Evolutionary conservation across 2,113 vertebrate species (phyloP).

Genomic region (Tonatia bakeri): DNA sequence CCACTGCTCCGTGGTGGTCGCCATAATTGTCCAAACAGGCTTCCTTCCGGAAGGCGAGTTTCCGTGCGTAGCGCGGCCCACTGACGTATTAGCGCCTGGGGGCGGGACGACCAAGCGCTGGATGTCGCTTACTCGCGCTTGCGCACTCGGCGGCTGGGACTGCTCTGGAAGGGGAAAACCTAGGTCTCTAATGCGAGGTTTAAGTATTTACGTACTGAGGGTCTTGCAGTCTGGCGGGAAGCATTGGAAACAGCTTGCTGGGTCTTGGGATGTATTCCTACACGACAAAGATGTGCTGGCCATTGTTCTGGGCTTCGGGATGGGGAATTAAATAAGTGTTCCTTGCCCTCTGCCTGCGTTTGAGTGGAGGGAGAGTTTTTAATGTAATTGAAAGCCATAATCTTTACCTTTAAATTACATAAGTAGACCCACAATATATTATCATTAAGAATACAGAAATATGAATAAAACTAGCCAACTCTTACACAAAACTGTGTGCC

Average conservation of each 20-base stretch:
- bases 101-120: not conserved
- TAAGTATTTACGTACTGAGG: no score
- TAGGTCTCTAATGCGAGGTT: accelerated
- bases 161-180: accelerated
- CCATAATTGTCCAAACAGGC: slow-evolving; percentile 79
- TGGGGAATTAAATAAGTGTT: no score
- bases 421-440: not conserved
- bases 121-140: accelerated
- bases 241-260: accelerated
- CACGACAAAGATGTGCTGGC: accelerated
- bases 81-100: not conserved
- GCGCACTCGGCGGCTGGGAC: accelerated
- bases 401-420: not conserved
- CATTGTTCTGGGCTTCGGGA: accelerated
- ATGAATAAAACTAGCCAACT: not conserved
- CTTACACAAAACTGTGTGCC: not conserved
- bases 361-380: not conserved
- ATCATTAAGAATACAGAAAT: not conserved
- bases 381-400: not conserved
- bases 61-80: not conserved
- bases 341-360: not conserved
- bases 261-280: not conserved
- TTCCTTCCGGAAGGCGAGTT: not conserved
- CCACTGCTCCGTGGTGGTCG: slow-evolving; percentile 92
- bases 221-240: accelerated